Base-by-base conservation (phyloP, 2,797 vertebrate genomes). In the Poeciliopsis infans region DNA sequence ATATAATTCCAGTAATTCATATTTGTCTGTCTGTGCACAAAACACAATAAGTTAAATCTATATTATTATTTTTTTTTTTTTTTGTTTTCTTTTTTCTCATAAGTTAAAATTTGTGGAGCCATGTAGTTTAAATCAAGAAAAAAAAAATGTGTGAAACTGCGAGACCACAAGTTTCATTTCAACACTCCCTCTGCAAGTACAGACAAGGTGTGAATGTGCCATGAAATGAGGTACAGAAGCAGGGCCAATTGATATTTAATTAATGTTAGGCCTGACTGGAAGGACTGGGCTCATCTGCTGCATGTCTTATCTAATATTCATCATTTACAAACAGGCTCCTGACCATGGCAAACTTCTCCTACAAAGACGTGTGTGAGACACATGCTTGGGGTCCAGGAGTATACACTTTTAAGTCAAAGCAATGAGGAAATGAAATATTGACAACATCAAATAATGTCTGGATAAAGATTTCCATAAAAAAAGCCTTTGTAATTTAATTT, bases 161-260 rank as follows among this genome's bases (percentile, higher is more conserved):
- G 80, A 88, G 79, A 75, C 79, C 89, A 81, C 83, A 89, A 90
- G 85, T 90, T 92, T 87, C 84, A 91, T 90, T 91, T 91, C 39
- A 88, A 88, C 85, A 89, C 89, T 86, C 77, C 83, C 83, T 85
- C 82, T 88, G 82, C 83, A 76, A 91, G 79, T 79, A 64, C 76
- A 90, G 88, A 90, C 86, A 89, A 93, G 90, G 93, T 93, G 88
- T 90, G 92, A 94, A 92, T 90, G 91, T 93, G 94, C 84, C 92
- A 91, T 92, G 91, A 94, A 94, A 92, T 93, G 91, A 93, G 89
- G 87, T 89, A 85, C 66, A 80, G 88, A 91, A 89, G 87, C 91
- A 86, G 81, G 84, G 90, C 85, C 91, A 93, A 91, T 95, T 95
- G 92, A 94, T 95, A 92, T 94, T 94, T 94, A 94, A 95, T 95